A percentile compares a stretch with the other conserved stretches of the same genome.
phyloP scores from a whole-genome alignment of 92 coral and sea anemone genomes.

The Plumapathes pennacea region DNA sequence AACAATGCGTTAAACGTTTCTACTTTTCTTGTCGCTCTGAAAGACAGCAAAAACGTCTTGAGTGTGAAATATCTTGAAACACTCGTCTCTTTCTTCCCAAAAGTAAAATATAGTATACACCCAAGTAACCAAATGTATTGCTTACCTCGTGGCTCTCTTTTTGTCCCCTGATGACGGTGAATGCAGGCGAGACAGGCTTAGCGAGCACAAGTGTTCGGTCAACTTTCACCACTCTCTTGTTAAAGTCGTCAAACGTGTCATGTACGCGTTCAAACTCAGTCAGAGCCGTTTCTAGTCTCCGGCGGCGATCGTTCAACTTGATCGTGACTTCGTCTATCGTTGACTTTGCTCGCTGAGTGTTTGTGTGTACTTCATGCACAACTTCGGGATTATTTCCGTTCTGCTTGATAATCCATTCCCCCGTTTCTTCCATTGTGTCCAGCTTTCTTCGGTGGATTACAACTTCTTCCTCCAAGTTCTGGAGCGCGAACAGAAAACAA shows the following conservation, averaged over 20 bases:
- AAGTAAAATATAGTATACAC: too few relatives aligned
- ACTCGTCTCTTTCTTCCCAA: too few relatives aligned
- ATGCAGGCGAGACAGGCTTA: slow-evolving; percentile 87
- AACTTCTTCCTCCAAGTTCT: slow-evolving; percentile 91
- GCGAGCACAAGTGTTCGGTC: slow-evolving; percentile 81
- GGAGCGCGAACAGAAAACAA: slow-evolving; percentile 1
- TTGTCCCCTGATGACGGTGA: slow-evolving; percentile 80
- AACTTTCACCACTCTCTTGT: slow-evolving; percentile 73
- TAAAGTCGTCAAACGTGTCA: slow-evolving; percentile 85
- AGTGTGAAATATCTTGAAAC: too few relatives aligned
- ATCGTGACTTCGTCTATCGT: slow-evolving; percentile 81
- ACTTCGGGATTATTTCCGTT: slow-evolving; percentile 82
- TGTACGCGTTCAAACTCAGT: slow-evolving; percentile 78
- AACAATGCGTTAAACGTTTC: too few relatives aligned
- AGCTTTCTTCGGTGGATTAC: slow-evolving; percentile 84
- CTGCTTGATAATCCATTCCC: slow-evolving; percentile 95
- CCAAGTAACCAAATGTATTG: too few relatives aligned
- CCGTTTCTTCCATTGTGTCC: slow-evolving; percentile 95
- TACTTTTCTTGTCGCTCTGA: too few relatives aligned
- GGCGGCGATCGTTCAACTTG: slow-evolving; percentile 76
- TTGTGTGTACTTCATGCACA: slow-evolving; percentile 80
- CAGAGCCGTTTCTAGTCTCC: slow-evolving; percentile 84
- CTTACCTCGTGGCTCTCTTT: slow-evolving; percentile 72
- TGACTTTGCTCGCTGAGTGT: slow-evolving; percentile 64
- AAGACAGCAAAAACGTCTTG: too few relatives aligned